Evolutionary conservation across 2,113 vertebrate species (phyloP).

Genomic region (Aspiorhynchus laticeps): DNA sequence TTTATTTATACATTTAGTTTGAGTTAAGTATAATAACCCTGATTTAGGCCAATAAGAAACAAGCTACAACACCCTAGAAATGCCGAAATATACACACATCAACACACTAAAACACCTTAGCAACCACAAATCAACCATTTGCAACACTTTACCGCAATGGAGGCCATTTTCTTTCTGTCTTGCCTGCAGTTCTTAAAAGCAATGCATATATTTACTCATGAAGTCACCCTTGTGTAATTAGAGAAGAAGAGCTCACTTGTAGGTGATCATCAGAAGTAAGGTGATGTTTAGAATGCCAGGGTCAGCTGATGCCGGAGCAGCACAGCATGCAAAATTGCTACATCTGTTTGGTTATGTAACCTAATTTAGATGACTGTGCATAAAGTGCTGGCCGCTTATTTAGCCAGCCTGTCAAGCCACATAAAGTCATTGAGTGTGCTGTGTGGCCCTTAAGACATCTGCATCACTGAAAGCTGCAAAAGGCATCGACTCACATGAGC

Average conservation of each 20-base stretch:
- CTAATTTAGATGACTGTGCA: constrained; percentile 33
- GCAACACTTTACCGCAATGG: not conserved
- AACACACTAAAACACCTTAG: not conserved
- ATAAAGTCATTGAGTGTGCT: constrained; percentile 17
- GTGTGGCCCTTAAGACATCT: constrained; percentile 29
- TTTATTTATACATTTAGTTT: not conserved
- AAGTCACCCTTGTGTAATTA: not conserved
- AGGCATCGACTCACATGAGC: not conserved
- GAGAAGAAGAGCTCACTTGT: no score
- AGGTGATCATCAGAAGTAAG: not conserved
- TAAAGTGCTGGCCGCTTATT: constrained; percentile 28
- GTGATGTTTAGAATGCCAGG: not conserved
- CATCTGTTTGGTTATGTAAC: constrained; percentile 44
- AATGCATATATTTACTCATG: not conserved
- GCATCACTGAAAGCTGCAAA: constrained; percentile 11
- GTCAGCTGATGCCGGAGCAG: not conserved
- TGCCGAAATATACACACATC: not conserved
- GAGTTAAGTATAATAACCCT: not conserved
- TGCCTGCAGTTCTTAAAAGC: not conserved
- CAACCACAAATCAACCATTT: not conserved
- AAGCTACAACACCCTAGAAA: not conserved
- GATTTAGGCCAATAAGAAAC: not conserved
- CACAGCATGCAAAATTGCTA: constrained; percentile 6
- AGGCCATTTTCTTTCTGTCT: not conserved
- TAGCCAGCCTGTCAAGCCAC: constrained; percentile 1